Percentiles rank a stretch among this genome's conserved stretches.
phyloP scores from a whole-genome alignment of 2,888 invertebrate genomes.

The Xestoiulus laeticollis region DNA sequence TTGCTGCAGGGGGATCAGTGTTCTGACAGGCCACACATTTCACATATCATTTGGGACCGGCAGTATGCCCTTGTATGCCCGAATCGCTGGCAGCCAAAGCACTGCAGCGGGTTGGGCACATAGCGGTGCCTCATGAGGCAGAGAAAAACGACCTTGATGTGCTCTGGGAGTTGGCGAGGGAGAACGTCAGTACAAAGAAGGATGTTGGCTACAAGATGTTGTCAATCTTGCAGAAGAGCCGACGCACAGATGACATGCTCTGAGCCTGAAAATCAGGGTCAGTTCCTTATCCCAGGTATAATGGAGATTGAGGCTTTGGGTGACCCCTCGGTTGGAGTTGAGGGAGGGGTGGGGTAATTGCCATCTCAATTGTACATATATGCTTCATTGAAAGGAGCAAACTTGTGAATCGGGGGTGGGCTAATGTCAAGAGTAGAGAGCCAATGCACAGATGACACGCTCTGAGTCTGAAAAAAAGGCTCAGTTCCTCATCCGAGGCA shows the following conservation, averaged over 20 bases:
- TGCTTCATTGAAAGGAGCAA: too few relatives aligned
- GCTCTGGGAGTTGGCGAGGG: neutral
- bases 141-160: neutral
- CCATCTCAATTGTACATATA: too few relatives aligned
- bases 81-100: neutral
- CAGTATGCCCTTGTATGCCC: too few relatives aligned
- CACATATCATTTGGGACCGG: too few relatives aligned
- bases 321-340: neutral
- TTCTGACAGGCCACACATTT: too few relatives aligned
- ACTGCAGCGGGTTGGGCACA: neutral
- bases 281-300: neutral
- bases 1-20: too few relatives aligned
- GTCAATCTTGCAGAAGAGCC: neutral
- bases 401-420: too few relatives aligned
- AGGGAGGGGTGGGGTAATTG: neutral
- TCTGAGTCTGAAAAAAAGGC: too few relatives aligned
- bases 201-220: neutral
- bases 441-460: too few relatives aligned
- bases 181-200: neutral
- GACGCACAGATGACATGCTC: neutral
- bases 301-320: neutral
- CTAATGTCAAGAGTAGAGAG: too few relatives aligned
- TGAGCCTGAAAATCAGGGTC: neutral
- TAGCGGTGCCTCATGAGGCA: neutral
- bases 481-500: too few relatives aligned